A percentile compares a stretch with the other conserved stretches of the same genome.
These are phyloP conservation scores for Drosophila ohnishii DNA, from an alignment of 1,140 invertebrate species.

Conservation along the genomic window DNA sequence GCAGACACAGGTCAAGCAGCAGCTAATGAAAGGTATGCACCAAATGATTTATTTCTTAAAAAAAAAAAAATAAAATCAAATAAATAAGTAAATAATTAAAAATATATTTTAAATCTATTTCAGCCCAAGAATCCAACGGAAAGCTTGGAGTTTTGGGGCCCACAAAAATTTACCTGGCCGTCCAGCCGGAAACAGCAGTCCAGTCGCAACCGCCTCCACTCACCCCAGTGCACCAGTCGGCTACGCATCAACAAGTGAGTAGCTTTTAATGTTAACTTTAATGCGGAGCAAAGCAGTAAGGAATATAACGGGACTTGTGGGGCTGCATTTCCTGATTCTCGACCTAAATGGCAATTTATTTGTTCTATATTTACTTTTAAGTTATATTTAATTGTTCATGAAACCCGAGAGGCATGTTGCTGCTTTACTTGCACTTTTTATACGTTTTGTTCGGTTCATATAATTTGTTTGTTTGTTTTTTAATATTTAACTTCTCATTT, in stretches of 20 bases:
- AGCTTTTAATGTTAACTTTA: constrained; percentile 76
- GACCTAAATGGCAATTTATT: constrained; percentile 31
- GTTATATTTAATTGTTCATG: constrained; percentile 42
- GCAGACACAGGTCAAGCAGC: constrained; percentile 94
- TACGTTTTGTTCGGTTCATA: constrained; percentile 54
- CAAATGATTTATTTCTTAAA: background rate
- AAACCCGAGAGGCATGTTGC: constrained; percentile 58
- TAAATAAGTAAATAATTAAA: no score
- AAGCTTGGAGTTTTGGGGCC: constrained; percentile 92
- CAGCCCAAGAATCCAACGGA: constrained; percentile 91
- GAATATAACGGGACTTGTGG: constrained; percentile 17
- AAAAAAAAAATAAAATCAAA: no score
- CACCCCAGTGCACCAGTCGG: constrained; percentile 83
- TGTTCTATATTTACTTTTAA: constrained; percentile 53
- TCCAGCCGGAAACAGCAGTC: constrained; percentile 86
- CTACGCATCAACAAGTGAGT: constrained; percentile 82
- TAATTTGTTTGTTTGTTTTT: constrained; percentile 55
- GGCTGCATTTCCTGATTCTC: constrained; percentile 18
- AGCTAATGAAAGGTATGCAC: constrained; percentile 93
- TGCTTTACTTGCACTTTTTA: constrained; percentile 64
- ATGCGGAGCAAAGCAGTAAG: constrained; percentile 31
- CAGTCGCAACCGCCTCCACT: constrained; percentile 84
- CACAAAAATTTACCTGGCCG: constrained; percentile 92
- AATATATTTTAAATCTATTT: background rate
- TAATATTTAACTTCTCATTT: constrained; percentile 13